Evolutionary conservation across 2,888 invertebrate genomes (phyloP), one percentile per base, ranked within the genome.

Genomic region (Melinaea menophilus): DNA sequence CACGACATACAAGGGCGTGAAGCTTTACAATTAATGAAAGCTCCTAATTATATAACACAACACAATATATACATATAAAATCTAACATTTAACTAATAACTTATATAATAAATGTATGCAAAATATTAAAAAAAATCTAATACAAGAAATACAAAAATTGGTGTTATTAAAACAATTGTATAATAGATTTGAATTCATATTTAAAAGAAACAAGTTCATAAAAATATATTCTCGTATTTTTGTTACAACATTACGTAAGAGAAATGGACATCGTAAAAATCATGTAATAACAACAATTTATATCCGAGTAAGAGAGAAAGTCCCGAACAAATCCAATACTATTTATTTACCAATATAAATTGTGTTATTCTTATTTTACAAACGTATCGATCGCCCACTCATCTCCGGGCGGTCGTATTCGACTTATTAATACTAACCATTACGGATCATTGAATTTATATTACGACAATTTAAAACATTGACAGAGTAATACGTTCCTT

Each of bases 391-490:
- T 65, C 64, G 70, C 86, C 86, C 81, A 86, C 86, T 79, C 81
- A 72, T 70, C 78, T 65, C 64, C 73, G 70, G 74, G 73, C 75
- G 76, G 75, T 77, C 75, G 75, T 70, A 69, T 70, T 67, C 67
- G 59, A 64, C 68, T 70, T 72, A 72, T 71, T 71, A 64, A 69
- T 72, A 70, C 71, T 75, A 70, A 68, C 75, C 71, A 79, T 82
- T 81, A 77, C 72, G 78, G 75, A 77, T 76, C 74, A 80, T 80
- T 79, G 78, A 76, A 78, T 75, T 73, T 77, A 81, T 79, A 79
- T 80, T 75, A 79, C 77, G 75, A 79, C 80, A 78, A 79, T 81
- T 80, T 75, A 77, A 70, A 69, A 69, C 48, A 63, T 61, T 67
- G 68, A 67, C 66, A 64, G 61, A 59, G 61, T 69, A 64, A 65